Evolutionary conservation across 2,113 vertebrate genomes (phyloP).

Genomic region (Scolopax mira): DNA sequence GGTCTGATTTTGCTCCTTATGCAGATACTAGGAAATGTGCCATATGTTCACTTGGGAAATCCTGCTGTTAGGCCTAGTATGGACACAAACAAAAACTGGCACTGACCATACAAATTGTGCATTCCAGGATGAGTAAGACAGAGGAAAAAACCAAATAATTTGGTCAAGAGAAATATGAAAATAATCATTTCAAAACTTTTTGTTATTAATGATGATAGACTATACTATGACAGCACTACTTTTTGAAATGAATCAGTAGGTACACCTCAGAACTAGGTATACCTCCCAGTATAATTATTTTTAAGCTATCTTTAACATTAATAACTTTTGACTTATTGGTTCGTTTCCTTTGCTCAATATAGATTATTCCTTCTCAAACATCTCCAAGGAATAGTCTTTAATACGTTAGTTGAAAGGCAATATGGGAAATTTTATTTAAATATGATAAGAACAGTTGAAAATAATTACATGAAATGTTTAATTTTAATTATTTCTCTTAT

Average conservation of each 20-base stretch:
- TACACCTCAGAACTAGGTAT: neutral
- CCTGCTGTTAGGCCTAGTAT: neutral
- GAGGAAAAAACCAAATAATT: neutral
- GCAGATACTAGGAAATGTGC: neutral
- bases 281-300: neutral
- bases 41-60: conserved; percentile 29
- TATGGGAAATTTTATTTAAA: neutral
- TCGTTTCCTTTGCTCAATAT: neutral
- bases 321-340: neutral
- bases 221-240: neutral
- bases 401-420: neutral
- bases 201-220: neutral
- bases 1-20: neutral
- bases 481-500: neutral
- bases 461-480: neutral
- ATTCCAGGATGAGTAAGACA: neutral
- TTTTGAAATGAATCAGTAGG: neutral
- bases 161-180: neutral
- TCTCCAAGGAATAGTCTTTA: neutral
- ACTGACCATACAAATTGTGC: neutral
- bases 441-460: neutral
- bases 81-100: neutral
- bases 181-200: neutral
- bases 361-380: neutral
- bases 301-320: neutral